Base-by-base conservation (phyloP, 2,888 invertebrate genomes). In the Brenthis ino region DNA sequence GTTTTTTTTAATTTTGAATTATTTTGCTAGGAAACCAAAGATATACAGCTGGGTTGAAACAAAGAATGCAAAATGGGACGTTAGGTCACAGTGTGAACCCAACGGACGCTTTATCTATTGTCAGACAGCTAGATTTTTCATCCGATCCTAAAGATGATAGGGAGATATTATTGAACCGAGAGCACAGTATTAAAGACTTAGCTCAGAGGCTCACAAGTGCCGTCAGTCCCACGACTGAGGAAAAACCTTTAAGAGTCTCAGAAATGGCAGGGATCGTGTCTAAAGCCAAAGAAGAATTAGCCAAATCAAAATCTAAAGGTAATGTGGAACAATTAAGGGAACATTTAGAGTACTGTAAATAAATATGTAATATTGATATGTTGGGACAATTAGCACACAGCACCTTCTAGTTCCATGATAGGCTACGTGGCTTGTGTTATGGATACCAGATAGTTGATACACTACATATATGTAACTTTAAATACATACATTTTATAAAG, bases 221-320 rank as follows among this genome's bases (percentile, higher is more conserved):
- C 79, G 83, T 85, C 4, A 89, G 86, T 66, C 87, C 88, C n/a
- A 82, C 94, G 1, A 90, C 93, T 56, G 95, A 95, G 73, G 95
- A 95, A 47, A 95, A 94, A 76, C 92, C 94, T 57, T 91, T 94
- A 75, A 90, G 96, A 84, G 96, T 97, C 71, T 96, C 96, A 56
- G 97, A 97, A 80, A 96, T 97, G 96, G 96, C 96, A 69, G 98
- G 98, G 58, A 94, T 98, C 76, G 97, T 98, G 76, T 97, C 96
- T 65, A 98, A 98, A 93, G 98, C 98, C 81, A 98, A 98, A 94
- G 97, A 98, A 87, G 98, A 97, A 77, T 92, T 98, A 79, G 96
- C 96, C 20, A 97, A 97, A 87, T 97, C 97, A 69, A 97, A 97
- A 85, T 96, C 96, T 72, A 96, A 96, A 89, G 96, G 94, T 84